A percentile compares a stretch with the other conserved stretches of the same genome.
Conservation (phyloP, 2,888 invertebrate species). For the Beris chalybata region DNA sequence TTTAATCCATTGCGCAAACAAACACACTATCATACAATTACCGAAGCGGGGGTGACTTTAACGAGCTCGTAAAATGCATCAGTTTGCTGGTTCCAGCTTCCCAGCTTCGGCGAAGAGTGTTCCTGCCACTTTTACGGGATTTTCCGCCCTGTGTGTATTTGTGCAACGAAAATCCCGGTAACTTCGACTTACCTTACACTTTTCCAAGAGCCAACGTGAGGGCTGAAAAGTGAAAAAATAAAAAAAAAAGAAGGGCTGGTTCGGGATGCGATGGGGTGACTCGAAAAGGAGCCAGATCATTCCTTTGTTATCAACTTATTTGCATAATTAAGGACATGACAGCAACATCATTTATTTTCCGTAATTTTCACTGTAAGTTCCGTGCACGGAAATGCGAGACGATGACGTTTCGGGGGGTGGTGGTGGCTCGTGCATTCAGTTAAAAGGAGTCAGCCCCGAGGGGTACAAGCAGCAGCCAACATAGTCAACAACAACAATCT, state of each 20-base stretch:
- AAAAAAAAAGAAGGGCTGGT: neutral
- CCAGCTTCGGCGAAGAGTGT: neutral
- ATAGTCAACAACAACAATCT: neutral
- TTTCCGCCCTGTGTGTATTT: too few relatives aligned
- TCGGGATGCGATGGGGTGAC: too few relatives aligned
- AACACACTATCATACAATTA: slow-evolving; percentile 31
- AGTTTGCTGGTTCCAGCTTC: neutral
- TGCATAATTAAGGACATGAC: slow-evolving; percentile 40
- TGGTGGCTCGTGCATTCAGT: neutral
- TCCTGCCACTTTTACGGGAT: too few relatives aligned
- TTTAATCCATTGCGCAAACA: slow-evolving; percentile 26
- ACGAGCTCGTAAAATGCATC: slow-evolving; percentile 32
- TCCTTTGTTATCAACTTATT: slow-evolving; percentile 36
- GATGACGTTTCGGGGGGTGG: neutral
- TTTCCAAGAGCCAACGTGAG: neutral
- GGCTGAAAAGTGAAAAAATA: neutral
- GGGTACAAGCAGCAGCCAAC: neutral
- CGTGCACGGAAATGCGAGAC: slow-evolving; percentile 10
- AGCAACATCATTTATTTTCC: slow-evolving; percentile 38
- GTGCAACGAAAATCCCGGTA: too few relatives aligned
- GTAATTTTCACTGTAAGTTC: slow-evolving; percentile 34
- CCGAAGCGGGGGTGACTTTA: slow-evolving; percentile 16
- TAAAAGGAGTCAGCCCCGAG: neutral
- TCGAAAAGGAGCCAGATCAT: slow-evolving; percentile 27
- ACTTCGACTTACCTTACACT: too few relatives aligned